Evolutionary conservation across 2,113 vertebrate species (phyloP), one percentile per base, ranked within the genome.

Genomic region (Cinclus mexicanus): DNA sequence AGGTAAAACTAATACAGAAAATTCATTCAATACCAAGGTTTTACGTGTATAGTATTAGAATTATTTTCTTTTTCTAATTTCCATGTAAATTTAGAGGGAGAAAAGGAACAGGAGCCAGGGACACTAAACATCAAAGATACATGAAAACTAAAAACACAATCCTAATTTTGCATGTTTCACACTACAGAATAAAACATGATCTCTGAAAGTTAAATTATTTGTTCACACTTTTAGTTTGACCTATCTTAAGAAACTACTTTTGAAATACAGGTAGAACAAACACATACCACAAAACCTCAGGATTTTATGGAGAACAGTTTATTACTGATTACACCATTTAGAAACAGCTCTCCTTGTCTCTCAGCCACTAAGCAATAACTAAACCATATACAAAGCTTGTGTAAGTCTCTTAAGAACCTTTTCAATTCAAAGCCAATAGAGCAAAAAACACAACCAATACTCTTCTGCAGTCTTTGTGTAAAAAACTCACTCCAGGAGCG

Each of bases 301-400:
- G 3, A 53, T 80, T 82, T 69, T 29, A 69, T 1, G 35, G 4
- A 67, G 29, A 75, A 8, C 6, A 10, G 3, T 55, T 61, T 59
- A 60, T 47, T 74, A 87, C 44, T 33, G 11, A 15, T 57, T 61
- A 61, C 25, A 50, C 60, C 0, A 72, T 17, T 41, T 15, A 88
- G 41, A 65, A 84, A 69, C 0, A 1, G 6, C 23, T 83, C n/a
- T 76, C 46, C 49, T 57, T 0, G 0, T 42, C 47, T 79, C 35
- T 74, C 55, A 74, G 31, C 4, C 39, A 64, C 46, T 55, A 63
- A 61, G 14, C 39, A 50, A 29, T 26, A 69, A 8, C 74, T 85
- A 79, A 61, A 72, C 20, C 20, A 64, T 41, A 70, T n/a, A 76
- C 23, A 70, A 50, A 75, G 33, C 39, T 61, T 39, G 21, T 2